Evolutionary conservation across 2,888 invertebrate genomes (phyloP), one percentile per base, ranked within the genome.

Genomic region (Salpingus planirostris): DNA sequence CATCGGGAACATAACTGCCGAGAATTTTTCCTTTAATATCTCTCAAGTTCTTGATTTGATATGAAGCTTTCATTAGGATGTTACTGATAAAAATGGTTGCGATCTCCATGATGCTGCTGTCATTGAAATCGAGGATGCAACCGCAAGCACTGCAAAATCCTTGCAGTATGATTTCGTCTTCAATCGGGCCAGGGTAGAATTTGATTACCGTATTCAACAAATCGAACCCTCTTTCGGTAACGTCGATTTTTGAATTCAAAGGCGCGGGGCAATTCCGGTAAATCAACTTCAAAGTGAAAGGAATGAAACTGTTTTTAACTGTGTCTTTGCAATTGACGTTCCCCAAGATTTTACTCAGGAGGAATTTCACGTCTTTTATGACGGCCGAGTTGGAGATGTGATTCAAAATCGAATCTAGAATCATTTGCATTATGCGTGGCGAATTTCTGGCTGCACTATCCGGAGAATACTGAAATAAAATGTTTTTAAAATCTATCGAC

Each of bases 301-400:
- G 36, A 12, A 48, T 28, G 13, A 49, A 37, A 18, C 38, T 43
- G 24, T 42, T 42, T 18, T 45, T 35, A n/a, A 43, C 15, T 8
- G 37, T 22, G 5, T 38, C 42, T 29, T 42, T 42, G n/a, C 44
- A 45, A 6, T 21, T 27, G 2, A 29, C 21, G 25, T 36, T 38
- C 8, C 36, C 35, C 4, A 43, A 39, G 5, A 50, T 29, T 32
- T 43, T 46, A 5, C 43, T 40, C 3, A 48, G 18, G 5, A 47
- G 11, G 24, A 47, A 49, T 24, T 44, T 44, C 6, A 49, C 42
- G 37, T 48, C 43, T 15, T 37, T 42, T 25, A 49, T 41, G 10
- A 50, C 33, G 12, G 10, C 15, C 7, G 27, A 25, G 24, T 42
- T 38, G 3, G 39, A 38, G 10, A 39, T 31, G 28, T 39, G 34